Conservation (phyloP, 2,113 vertebrate species). For the Brachypteracias leptosomus region DNA sequence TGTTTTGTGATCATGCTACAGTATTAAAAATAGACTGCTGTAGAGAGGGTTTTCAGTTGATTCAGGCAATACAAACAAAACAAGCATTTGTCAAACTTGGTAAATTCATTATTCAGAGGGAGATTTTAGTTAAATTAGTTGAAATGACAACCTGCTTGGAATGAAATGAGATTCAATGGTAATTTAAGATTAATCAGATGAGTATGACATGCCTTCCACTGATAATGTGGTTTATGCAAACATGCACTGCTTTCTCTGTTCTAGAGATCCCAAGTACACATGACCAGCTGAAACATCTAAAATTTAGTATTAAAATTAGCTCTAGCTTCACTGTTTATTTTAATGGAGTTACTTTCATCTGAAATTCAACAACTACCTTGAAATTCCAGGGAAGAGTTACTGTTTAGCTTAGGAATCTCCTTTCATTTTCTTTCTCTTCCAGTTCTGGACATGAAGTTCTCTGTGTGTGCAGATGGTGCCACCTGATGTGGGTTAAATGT, state of each 20-base stretch:
- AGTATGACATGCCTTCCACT: neutral
- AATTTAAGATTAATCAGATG: neutral
- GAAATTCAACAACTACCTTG: neutral
- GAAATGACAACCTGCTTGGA: neutral
- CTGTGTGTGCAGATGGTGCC: neutral
- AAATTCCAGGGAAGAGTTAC: neutral
- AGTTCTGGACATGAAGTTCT: neutral
- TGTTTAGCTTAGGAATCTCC: neutral
- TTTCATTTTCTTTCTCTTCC: neutral
- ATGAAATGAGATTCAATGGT: neutral
- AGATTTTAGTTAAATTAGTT: neutral
- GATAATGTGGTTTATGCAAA: neutral
- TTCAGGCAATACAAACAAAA: neutral
- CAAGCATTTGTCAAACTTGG: neutral
- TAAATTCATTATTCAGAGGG: neutral
- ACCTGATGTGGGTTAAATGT: conserved; percentile 6
- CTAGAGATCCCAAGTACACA: neutral
- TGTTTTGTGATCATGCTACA: neutral
- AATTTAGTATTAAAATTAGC: neutral
- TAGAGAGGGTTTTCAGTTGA: neutral
- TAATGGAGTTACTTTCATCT: neutral
- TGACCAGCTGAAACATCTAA: neutral
- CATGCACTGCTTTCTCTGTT: neutral
- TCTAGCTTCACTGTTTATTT: neutral
- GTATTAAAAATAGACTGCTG: neutral